Percentiles rank a stretch among this genome's conserved stretches.
Evolutionary conservation across 2,797 vertebrate species (phyloP).

Genomic region (Pogoniulus pusillus): DNA sequence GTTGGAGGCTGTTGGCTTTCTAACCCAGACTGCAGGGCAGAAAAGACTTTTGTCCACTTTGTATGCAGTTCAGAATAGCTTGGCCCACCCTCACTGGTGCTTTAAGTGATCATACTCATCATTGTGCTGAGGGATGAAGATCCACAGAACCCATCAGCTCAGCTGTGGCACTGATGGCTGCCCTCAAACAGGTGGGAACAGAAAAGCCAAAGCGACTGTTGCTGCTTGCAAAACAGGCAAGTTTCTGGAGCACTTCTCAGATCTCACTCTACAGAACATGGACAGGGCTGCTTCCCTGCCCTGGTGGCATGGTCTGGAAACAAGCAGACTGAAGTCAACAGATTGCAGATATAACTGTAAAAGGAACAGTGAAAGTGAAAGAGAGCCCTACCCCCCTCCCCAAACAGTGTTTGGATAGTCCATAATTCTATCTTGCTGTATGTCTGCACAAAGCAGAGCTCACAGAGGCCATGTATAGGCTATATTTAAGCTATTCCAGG

Average conservation of each 20-base stretch:
- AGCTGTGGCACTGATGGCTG: neutral
- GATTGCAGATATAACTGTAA: neutral
- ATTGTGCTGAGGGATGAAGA: neutral
- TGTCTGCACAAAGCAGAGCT: neutral
- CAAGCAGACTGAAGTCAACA: neutral
- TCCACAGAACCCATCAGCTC: neutral
- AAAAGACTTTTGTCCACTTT: neutral
- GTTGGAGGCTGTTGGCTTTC: neutral
- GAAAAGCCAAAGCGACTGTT: neutral
- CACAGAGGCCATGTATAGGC: neutral
- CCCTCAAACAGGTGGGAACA: neutral
- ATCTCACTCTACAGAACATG: neutral
- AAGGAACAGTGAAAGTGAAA: neutral
- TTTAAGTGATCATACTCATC: neutral
- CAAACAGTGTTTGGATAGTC: neutral
- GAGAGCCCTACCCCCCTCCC: neutral
- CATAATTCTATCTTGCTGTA: neutral
- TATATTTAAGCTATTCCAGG: slow-evolving; percentile 13
- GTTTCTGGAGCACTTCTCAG: neutral
- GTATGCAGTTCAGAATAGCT: neutral
- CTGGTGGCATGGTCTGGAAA: neutral
- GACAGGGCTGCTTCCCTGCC: neutral
- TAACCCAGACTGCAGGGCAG: neutral
- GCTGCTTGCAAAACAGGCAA: neutral
- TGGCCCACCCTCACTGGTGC: neutral